Conservation (phyloP, 2,113 vertebrate species). For the Neogobius melanostomus region DNA sequence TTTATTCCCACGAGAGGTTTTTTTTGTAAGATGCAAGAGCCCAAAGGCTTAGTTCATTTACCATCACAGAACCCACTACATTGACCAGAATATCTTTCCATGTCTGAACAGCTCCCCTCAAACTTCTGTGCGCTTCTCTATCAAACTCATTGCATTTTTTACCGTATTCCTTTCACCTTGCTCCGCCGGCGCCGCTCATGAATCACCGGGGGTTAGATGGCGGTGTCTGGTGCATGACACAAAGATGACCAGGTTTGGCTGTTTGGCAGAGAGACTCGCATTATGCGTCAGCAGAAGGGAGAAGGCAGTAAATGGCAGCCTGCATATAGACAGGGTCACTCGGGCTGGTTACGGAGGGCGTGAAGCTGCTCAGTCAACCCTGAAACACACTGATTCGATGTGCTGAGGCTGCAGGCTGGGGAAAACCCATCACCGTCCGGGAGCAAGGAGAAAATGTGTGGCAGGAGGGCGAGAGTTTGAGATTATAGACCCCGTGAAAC, state of each 20-base stretch:
- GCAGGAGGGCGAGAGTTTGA: slow-evolving; percentile 28
- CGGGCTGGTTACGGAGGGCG: slow-evolving; percentile 53
- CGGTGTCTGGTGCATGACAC: slow-evolving; percentile 20
- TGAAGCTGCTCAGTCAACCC: slow-evolving; percentile 56
- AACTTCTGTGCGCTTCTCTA: background rate
- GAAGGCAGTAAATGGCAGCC: slow-evolving; percentile 46
- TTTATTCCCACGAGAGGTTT: no score
- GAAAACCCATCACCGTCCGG: slow-evolving; percentile 46
- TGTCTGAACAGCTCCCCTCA: background rate
- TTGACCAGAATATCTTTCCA: slow-evolving; percentile 1
- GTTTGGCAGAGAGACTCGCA: slow-evolving; percentile 23
- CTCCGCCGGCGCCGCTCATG: slow-evolving; percentile 8
- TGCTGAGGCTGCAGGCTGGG: slow-evolving; percentile 59
- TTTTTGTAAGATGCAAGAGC: background rate
- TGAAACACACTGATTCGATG: slow-evolving; percentile 56
- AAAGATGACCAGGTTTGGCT: slow-evolving; percentile 27
- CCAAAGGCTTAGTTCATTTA: background rate
- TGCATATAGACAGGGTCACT: slow-evolving; percentile 65
- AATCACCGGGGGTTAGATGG: slow-evolving; percentile 27
- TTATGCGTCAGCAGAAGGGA: slow-evolving; percentile 52
- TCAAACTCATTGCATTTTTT: slow-evolving; percentile 5
- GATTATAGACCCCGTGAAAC: slow-evolving; percentile 20
- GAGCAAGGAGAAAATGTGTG: slow-evolving; percentile 37
- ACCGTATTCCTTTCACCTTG: slow-evolving; percentile 27
- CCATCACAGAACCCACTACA: background rate